Base-by-base conservation (phyloP, 2,888 invertebrate genomes). In the Tetropium fuscum region DNA sequence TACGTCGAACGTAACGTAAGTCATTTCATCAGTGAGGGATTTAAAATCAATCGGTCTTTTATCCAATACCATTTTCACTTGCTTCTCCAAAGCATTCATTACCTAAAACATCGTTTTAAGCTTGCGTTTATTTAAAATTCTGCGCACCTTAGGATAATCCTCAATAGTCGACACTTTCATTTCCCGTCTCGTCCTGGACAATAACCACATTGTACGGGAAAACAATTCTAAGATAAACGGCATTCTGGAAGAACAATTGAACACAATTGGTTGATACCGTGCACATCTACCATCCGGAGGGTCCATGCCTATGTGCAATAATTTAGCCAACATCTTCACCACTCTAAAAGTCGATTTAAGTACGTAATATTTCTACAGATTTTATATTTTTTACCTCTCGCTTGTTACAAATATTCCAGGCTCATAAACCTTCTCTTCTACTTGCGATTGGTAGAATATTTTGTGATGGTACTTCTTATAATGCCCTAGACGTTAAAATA, bases 131-230 rank as follows among this genome's bases (percentile, higher is more conserved):
- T 41, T 30, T n/a, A n/a, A n/a, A n/a, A n/a, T n/a, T n/a, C n/a
- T n/a, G n/a, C n/a, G n/a, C 63, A 78, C 80, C 66, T 81, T 81
- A n/a, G 71, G 69, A 60, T 78, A 81, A 60, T 81, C 81, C 4
- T 70, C 72, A 3, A 73, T 64, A 3, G 75, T 76, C 7, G 73
- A 77, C 7, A 78, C 80, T 66, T 76, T 79, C 81, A 81, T 81
- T 65, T 81, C 81, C 32, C 77, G 67, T 62, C 80, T 72, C 0
- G 80, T 81, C 63, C 76, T 77, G 1, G 80, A 80, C 27, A 81
- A 58, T 10, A 80, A 63, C 78, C 78, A 80, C 79, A 81, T 79
- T 0, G 77, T 75, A 53, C 80, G 67, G 0, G 78, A 78, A 66
- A 80, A 81, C 13, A 81, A 66, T 63, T 81, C 81, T 44, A 74